phyloP scores from a whole-genome alignment of 2,888 invertebrate species.

The Yponomeuta sedellus region DNA sequence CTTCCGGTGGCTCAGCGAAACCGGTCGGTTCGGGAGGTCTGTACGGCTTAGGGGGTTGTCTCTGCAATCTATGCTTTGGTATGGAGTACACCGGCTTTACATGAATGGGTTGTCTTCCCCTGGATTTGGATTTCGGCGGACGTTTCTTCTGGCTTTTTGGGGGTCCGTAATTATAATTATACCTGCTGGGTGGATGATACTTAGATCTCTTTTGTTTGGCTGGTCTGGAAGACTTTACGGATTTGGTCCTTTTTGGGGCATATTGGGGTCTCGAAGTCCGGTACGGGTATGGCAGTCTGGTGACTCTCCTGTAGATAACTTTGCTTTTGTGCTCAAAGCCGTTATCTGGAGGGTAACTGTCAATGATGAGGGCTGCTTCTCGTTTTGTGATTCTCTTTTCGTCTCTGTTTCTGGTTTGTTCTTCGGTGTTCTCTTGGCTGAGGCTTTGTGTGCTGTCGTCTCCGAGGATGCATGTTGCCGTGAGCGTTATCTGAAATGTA shows the following conservation, averaged over 20 bases:
- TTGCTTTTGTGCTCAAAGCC: constrained; percentile 38
- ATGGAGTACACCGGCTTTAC: background rate
- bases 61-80: background rate
- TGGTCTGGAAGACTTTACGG: constrained; percentile 26
- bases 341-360: constrained; percentile 39
- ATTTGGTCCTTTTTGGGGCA: constrained; percentile 24
- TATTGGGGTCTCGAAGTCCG: constrained; percentile 36
- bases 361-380: constrained; percentile 47
- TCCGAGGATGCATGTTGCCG: constrained; percentile 36
- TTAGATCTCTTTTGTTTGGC: constrained; percentile 34
- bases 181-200: constrained; percentile 20
- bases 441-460: constrained; percentile 17
- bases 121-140: constrained; percentile 18
- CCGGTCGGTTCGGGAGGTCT: constrained; percentile 36
- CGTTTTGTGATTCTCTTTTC: constrained; percentile 36
- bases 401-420: constrained; percentile 27
- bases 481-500: constrained; percentile 53
- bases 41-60: constrained; percentile 14
- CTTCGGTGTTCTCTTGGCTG: constrained; percentile 22
- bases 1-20: constrained; percentile 57
- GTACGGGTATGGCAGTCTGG: constrained; percentile 30
- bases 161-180: background rate
- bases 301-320: constrained; percentile 44
- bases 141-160: constrained; percentile 29
- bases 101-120: background rate